phyloP scores from a whole-genome alignment of 2,888 invertebrate genomes.

The Orchesellides sinensis region DNA sequence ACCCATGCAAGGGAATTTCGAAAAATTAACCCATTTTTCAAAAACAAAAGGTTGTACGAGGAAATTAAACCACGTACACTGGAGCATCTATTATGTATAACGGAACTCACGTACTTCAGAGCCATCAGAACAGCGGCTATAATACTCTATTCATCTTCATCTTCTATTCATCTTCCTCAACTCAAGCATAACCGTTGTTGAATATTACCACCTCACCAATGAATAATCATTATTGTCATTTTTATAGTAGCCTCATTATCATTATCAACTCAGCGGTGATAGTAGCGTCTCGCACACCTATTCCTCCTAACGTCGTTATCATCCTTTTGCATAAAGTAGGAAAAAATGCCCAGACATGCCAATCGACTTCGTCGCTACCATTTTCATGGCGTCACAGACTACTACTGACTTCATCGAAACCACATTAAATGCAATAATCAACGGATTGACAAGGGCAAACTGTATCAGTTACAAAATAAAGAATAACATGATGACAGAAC shows the following conservation, averaged over 20 bases:
- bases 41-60: background rate
- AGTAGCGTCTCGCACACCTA: too few species aligned
- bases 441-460: too few species aligned
- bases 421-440: too few species aligned
- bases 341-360: too few species aligned
- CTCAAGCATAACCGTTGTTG: slow-evolving; percentile 38
- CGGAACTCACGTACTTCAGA: slow-evolving; percentile 36
- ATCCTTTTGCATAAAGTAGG: too few species aligned
- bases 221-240: slow-evolving; percentile 42
- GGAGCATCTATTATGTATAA: too few species aligned
- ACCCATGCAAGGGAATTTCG: slow-evolving; percentile 32
- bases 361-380: too few species aligned
- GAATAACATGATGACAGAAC: too few species aligned
- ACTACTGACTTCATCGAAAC: too few species aligned
- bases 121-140: slow-evolving; percentile 55
- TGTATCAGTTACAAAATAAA: too few species aligned
- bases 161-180: slow-evolving; percentile 19
- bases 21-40: slow-evolving; percentile 60
- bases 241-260: slow-evolving; percentile 61
- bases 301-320: too few species aligned
- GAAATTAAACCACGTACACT: slow-evolving; percentile 65
- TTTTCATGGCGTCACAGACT: background rate
- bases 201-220: slow-evolving; percentile 16
- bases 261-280: slow-evolving; percentile 30
- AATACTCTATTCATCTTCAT: slow-evolving; percentile 46